A percentile compares a stretch with the other conserved stretches of the same genome.
Conservation (phyloP, 2,113 vertebrate species). For the Pelusios castaneus region DNA sequence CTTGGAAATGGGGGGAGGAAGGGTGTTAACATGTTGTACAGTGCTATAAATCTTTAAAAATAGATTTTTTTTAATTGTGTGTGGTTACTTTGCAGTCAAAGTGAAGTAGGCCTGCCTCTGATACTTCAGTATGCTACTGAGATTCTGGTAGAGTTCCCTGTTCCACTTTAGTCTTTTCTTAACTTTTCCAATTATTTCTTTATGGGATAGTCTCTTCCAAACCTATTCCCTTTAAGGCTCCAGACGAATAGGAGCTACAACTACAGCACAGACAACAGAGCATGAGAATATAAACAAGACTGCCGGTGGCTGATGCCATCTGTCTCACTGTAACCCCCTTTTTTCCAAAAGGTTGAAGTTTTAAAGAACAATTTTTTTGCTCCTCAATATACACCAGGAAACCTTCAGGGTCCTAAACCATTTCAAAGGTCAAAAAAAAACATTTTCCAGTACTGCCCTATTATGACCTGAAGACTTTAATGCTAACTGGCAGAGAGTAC, state of each 20-base stretch:
- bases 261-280: neutral
- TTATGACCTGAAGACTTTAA: neutral
- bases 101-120: neutral
- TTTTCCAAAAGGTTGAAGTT: conserved; percentile 1
- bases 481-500: neutral
- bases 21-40: neutral
- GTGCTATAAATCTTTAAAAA: neutral
- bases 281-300: neutral
- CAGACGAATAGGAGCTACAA: conserved; percentile 15
- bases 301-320: neutral
- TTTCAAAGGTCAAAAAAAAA: neutral
- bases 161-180: neutral
- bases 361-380: neutral
- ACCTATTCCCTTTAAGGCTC: conserved; percentile 2
- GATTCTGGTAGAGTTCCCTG: neutral
- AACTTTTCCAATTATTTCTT: conserved; percentile 13
- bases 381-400: neutral
- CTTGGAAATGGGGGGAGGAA: neutral
- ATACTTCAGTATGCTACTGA: neutral
- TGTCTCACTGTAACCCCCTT: neutral
- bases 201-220: conserved; percentile 24
- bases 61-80: neutral
- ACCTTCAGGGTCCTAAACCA: neutral
- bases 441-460: conserved; percentile 9
- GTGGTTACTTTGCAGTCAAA: neutral